Evolutionary conservation across 2,888 invertebrate species (phyloP), one percentile per base, ranked within the genome.

Genomic region (Ctenicera cuprea): DNA sequence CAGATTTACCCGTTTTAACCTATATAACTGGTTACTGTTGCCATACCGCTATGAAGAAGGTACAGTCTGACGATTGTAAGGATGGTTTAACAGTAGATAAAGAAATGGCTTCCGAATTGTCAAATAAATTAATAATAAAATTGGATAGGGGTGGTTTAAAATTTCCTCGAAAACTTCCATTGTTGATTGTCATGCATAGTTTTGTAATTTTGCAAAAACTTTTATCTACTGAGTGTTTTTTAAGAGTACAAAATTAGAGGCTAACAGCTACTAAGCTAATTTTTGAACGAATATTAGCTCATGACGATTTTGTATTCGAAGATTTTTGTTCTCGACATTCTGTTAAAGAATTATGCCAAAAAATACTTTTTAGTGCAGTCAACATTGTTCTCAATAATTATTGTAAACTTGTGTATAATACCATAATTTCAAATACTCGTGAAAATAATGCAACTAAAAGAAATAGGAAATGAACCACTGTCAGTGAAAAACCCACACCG

Each of bases 191-290:
- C 1, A 57, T 37, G 18, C 22, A 26, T 9, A 22, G 57, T 57
- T 57, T 57, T 37, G 57, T 57, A 33, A 57, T 37, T 18, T n/a
- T 57, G 11, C 57, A 57, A 37, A 57, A 33, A 57, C 12, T 57
- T 0, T 57, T 16, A 37, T 2, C n/a, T 26, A 26, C 52, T 16
- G 37, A 57, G 8, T 4, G 16, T 16, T 54, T 33, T 14, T 54
- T 54, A 20, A 54, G 12, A 30, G 0, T 30, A 14, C 1, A 26
- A 26, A 30, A 54, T 30, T 30, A 30, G 30, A 54, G 54, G 22
- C 7, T 22, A 7, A 50, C 22, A 50, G 50, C 50, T 22, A 22
- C 20, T 20, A 8, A 50, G 3, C 1, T 50, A 50, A 50, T 50
- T 7, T 22, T 3, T 22, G 50, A 50, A 50, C 18, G 22, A 11